Evolutionary conservation across 53 echinoderm and acorn worm genomes (phyloP), one percentile per base, ranked within the genome.

Genomic region (Holothuria scabra): DNA sequence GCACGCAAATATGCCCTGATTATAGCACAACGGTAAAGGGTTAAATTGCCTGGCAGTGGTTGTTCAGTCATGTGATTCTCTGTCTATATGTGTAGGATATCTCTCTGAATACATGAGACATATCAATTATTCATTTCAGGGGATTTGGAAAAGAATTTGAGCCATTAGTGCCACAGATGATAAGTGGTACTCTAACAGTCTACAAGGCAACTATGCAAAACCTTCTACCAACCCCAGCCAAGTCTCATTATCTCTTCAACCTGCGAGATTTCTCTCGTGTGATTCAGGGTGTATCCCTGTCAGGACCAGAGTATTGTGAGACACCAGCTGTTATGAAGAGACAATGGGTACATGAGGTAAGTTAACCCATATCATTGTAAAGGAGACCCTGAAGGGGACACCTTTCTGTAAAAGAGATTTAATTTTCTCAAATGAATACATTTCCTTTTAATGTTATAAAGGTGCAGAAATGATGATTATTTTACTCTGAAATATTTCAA

Each of bases 161-260:
- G 83, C 89, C 97, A 11, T 74, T 94, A 13, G 90, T 84, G 19
- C 80, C 81, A 59, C 93, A 91, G 85, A 94, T 94, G 20, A 92
- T 97, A 6, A 32, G 82, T 9, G 94, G 90, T 21, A 97, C 97
- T 46, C 75, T 92, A 37, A 84, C 92, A 71, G 97, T 97, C 13
- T 97, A 97, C 90, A 92, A 94, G 38, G 90, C 92, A 22, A 92
- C 97, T 33, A 97, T 97, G 97, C 65, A 84, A 58, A 92, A 94
- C 69, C 92, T 97, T 4, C 87, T 97, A 25, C 97, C 97, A 29
- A 97, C 97, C 16, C 97, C 97, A 65, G 92, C 97, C 79, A 97
- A 97, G 88, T 97, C 97, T 4, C 97, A 97, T 63, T 97, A 97
- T 71, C 92, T 97, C 30, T 97, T 97, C 85, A 97, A 97, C 66